Conservation (phyloP, 2,797 vertebrate genomes). For the Acrocephalus scirpaceus region DNA sequence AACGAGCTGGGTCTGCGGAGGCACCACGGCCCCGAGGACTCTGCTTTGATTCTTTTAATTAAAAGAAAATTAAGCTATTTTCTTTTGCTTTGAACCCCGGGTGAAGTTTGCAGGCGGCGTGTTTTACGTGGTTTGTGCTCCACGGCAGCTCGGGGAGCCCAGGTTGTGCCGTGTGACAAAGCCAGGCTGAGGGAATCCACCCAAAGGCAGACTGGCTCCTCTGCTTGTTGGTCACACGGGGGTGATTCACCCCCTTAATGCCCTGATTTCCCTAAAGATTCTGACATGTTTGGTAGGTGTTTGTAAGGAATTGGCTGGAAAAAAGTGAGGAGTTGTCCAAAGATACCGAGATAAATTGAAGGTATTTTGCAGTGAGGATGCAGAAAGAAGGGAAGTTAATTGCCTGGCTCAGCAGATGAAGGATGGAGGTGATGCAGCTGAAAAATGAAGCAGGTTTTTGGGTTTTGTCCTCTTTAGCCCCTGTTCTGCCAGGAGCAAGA, state of each 20-base stretch:
- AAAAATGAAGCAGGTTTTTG: background rate
- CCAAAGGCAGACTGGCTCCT: background rate
- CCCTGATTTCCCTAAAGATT: background rate
- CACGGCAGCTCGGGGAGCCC: background rate
- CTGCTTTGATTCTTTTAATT: background rate
- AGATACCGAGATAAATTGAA: background rate
- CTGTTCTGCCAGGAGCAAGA: background rate
- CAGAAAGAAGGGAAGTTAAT: background rate
- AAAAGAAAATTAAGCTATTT: background rate
- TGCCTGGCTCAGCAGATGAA: background rate
- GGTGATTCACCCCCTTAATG: background rate
- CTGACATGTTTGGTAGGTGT: rapidly evolving
- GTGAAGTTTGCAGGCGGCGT: background rate
- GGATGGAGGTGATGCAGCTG: background rate
- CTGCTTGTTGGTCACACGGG: background rate
- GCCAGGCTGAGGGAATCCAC: background rate
- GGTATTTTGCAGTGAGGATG: background rate
- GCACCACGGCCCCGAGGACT: background rate
- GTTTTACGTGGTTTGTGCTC: background rate
- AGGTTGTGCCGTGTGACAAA: rapidly evolving
- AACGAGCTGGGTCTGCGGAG: background rate
- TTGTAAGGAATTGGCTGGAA: background rate
- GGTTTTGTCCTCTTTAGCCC: background rate
- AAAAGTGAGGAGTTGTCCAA: background rate
- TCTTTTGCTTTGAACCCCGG: background rate